A percentile compares a stretch with the other conserved stretches of the same genome.
phyloP scores from a whole-genome alignment of 2,888 invertebrate species.

The Podotricha telesiphe region DNA sequence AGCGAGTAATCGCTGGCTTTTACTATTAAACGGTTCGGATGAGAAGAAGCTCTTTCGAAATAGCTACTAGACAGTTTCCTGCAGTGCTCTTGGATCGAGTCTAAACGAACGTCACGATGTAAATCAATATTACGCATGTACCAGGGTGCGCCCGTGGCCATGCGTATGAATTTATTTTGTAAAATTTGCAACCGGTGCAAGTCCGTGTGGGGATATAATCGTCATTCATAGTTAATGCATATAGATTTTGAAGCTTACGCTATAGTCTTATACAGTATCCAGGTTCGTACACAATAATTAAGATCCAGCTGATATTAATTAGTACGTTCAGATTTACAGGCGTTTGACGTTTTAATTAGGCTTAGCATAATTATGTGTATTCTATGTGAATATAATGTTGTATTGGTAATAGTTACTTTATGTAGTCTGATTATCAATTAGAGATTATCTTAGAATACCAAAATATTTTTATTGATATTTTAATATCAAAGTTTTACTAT shows the following conservation, averaged over 20 bases:
- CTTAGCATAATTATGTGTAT: conserved; percentile 5
- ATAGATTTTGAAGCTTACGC: conserved; percentile 5
- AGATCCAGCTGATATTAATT: conserved; percentile 10
- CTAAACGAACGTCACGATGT: too few species aligned
- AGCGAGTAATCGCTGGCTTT: too few species aligned
- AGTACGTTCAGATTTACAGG: conserved; percentile 5
- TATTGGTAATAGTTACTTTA: too few species aligned
- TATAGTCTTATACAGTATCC: conserved; percentile 11
- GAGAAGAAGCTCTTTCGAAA: too few species aligned
- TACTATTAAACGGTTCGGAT: too few species aligned
- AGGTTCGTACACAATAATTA: conserved; percentile 7
- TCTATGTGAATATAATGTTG: neutral
- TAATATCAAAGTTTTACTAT: neutral
- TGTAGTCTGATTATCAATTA: neutral
- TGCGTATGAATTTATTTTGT: too few species aligned
- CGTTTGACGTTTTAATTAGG: conserved; percentile 20
- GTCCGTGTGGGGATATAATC: too few species aligned
- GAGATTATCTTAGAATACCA: neutral
- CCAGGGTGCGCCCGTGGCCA: too few species aligned
- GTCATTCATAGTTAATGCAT: neutral
- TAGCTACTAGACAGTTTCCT: too few species aligned
- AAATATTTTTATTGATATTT: neutral
- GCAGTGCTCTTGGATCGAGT: too few species aligned
- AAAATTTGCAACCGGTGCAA: too few species aligned
- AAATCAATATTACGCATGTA: too few species aligned